Evolutionary conservation across 2,113 vertebrate species (phyloP).

Genomic region (chimpanzee (Pan troglodytes)): DNA sequence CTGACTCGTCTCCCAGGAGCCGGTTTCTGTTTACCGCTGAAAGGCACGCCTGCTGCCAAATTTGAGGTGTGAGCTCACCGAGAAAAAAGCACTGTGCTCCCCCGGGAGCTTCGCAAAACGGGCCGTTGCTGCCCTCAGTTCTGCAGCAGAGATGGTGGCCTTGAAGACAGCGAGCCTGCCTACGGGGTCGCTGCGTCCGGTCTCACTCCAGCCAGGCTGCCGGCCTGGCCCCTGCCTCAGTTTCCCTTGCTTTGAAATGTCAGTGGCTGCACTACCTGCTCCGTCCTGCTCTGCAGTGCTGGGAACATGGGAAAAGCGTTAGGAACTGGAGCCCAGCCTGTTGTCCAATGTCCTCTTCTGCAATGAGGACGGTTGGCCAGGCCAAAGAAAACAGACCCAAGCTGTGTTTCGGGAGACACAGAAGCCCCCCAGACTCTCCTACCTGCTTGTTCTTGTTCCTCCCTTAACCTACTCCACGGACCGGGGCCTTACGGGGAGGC

Average conservation of each 20-base stretch:
- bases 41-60: background rate
- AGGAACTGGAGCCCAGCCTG: background rate
- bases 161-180: background rate
- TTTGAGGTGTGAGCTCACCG: background rate
- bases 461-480: background rate
- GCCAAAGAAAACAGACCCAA: background rate
- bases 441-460: background rate
- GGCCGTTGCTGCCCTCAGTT: background rate
- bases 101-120: background rate
- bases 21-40: conserved; percentile 4
- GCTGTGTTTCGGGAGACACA: background rate
- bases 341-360: background rate
- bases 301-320: background rate
- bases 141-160: background rate
- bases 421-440: background rate
- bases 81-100: background rate
- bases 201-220: background rate
- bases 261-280: background rate
- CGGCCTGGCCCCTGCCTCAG: background rate
- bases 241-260: background rate
- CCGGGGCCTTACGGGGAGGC: background rate
- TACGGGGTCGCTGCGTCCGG: background rate
- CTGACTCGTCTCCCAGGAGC: background rate
- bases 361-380: background rate
- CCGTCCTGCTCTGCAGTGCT: background rate